Conservation (phyloP, 2,888 invertebrate species). For the Sthenelais limicola region DNA sequence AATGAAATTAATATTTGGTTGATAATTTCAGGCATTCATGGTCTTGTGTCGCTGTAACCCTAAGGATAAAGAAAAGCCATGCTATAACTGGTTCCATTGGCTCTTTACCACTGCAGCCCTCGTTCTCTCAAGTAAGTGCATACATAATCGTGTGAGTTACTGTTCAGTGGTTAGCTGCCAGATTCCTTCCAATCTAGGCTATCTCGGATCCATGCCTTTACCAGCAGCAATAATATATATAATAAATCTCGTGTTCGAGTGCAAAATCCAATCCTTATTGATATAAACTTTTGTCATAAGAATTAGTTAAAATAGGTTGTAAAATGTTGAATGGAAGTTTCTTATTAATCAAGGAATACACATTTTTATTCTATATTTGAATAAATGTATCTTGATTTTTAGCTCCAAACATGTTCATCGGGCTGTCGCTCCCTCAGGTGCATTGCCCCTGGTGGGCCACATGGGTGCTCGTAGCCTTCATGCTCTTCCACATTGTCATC, state of each 20-base stretch:
- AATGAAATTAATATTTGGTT: not conserved
- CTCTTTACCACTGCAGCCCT: conserved; percentile 69
- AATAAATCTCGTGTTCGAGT: too few relatives aligned
- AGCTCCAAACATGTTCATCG: conserved; percentile 96
- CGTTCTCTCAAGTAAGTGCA: conserved; percentile 69
- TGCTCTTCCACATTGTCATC: conserved; percentile 89
- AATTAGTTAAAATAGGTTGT: too few relatives aligned
- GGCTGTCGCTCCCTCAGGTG: conserved; percentile 88
- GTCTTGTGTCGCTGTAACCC: conserved; percentile 67
- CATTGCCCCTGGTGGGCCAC: conserved; percentile 89
- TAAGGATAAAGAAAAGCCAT: conserved; percentile 58
- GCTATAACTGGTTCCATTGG: conserved; percentile 73
- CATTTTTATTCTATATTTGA: too few relatives aligned
- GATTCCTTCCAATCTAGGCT: too few relatives aligned
- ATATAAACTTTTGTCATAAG: too few relatives aligned
- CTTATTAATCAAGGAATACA: too few relatives aligned
- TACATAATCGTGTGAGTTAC: too few relatives aligned
- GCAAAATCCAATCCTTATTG: too few relatives aligned
- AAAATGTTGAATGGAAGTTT: too few relatives aligned
- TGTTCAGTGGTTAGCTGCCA: too few relatives aligned
- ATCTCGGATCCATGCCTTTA: too few relatives aligned
- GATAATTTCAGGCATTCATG: conserved; percentile 69
- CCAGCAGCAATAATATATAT: too few relatives aligned
- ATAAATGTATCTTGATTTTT: conserved; percentile 72
- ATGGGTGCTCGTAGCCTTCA: conserved; percentile 90